A percentile compares a stretch with the other conserved stretches of the same genome.
phyloP scores from a whole-genome alignment of 2,888 invertebrate species.

The Mechanitis mazaeus region DNA sequence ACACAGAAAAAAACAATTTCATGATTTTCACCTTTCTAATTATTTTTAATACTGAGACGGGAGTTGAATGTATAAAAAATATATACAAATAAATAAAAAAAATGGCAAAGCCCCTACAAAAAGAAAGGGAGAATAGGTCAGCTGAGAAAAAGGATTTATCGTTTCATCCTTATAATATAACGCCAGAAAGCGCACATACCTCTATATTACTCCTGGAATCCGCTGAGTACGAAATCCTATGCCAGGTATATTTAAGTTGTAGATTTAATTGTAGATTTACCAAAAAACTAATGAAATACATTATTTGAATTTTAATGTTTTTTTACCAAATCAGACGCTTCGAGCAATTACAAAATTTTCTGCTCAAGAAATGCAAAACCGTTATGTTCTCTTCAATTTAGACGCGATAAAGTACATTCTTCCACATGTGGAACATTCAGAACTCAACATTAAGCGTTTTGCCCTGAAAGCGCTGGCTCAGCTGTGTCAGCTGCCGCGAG shows the following conservation, averaged over 20 bases:
- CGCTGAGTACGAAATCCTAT: conserved; percentile 61
- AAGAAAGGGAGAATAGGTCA: conserved; percentile 63
- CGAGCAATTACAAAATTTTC: conserved; percentile 66
- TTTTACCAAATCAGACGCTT: conserved; percentile 46
- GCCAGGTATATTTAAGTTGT: conserved; percentile 47
- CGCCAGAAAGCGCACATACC: conserved; percentile 65
- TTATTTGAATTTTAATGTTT: no score
- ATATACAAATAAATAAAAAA: conserved; percentile 18
- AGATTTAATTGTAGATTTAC: conserved; percentile 9
- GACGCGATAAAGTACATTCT: conserved; percentile 55
- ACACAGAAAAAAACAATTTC: no score
- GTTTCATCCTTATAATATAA: conserved; percentile 61
- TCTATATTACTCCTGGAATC: conserved; percentile 64
- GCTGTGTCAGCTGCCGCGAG: conserved; percentile 64
- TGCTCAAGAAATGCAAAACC: conserved; percentile 60
- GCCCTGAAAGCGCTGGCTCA: conserved; percentile 72
- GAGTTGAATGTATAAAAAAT: background rate
- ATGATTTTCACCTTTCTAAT: background rate
- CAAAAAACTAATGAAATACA: no score
- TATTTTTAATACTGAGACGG: no score
- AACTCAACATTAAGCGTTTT: conserved; percentile 66
- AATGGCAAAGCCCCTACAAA: conserved; percentile 61
- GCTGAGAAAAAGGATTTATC: conserved; percentile 63
- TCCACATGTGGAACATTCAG: conserved; percentile 56
- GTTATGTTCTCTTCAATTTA: conserved; percentile 49